A percentile compares a stretch with the other conserved stretches of the same genome.
Evolutionary conservation across 2,888 invertebrate species (phyloP).

Genomic region (Cryptocephalus moraei): DNA sequence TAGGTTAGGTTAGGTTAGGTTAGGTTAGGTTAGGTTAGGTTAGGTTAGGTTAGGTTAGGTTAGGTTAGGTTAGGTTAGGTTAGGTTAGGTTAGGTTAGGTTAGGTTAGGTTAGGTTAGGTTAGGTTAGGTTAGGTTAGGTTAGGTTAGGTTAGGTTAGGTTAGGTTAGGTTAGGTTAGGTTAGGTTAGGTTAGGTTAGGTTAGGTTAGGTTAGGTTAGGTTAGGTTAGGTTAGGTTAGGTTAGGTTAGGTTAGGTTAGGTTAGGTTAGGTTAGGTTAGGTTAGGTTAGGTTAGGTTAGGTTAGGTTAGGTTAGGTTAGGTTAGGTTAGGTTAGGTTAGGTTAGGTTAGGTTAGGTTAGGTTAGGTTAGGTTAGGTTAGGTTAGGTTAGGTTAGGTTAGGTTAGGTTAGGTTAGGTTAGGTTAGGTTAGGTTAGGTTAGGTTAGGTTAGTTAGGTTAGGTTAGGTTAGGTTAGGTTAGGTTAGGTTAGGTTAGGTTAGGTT

Average conservation of each 20-base stretch:
- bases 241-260: slow-evolving; percentile 7
- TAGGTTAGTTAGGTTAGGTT: neutral
- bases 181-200: slow-evolving; percentile 10
- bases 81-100: slow-evolving; percentile 2
- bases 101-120: slow-evolving; percentile 5
- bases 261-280: neutral
- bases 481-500: neutral
- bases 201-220: slow-evolving; percentile 4
- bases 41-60: slow-evolving; percentile 1
- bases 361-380: neutral
- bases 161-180: slow-evolving; percentile 15
- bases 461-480: neutral
- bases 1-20: neutral
- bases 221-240: slow-evolving; percentile 13
- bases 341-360: neutral
- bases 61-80: slow-evolving; percentile 1
- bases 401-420: neutral
- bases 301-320: neutral
- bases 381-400: neutral
- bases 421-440: neutral
- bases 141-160: slow-evolving; percentile 13
- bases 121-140: slow-evolving; percentile 13
- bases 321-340: neutral
- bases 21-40: slow-evolving; percentile 2
- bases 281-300: neutral